These are phyloP conservation scores for Nestor notabilis DNA, from an alignment of 2,113 vertebrate genomes.

Conservation along the genomic window DNA sequence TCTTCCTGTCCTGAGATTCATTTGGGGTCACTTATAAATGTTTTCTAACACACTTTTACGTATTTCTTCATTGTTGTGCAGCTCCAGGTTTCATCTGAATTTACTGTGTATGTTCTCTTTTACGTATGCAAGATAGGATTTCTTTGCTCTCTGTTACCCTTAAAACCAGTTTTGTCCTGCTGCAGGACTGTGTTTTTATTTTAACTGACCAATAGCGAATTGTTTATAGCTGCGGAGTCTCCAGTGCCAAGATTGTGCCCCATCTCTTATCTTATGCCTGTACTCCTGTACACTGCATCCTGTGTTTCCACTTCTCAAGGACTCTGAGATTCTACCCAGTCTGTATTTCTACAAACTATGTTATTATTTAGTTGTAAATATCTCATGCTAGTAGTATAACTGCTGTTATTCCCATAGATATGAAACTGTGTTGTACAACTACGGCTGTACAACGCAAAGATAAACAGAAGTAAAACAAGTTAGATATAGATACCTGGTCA, in stretches of 20 bases:
- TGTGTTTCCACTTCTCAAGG: not conserved
- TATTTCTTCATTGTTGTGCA: not conserved
- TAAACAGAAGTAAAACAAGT: not conserved
- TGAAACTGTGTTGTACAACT: too few species aligned
- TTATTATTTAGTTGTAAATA: not conserved
- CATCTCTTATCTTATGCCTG: not conserved
- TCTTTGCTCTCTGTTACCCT: not conserved
- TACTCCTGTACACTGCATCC: not conserved
- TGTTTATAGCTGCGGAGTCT: not conserved
- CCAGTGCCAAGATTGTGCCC: not conserved
- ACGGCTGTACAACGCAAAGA: not conserved
- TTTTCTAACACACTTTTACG: not conserved
- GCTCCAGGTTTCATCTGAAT: not conserved
- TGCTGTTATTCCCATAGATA: not conserved
- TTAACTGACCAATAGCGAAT: not conserved
- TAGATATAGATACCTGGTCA: not conserved
- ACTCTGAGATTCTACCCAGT: not conserved
- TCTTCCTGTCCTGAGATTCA: not conserved
- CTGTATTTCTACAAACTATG: not conserved
- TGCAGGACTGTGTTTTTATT: not conserved
- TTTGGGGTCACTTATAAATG: not conserved
- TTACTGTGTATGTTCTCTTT: not conserved
- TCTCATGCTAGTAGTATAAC: not conserved
- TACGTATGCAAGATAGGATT: not conserved
- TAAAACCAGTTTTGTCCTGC: not conserved